Percentiles rank a stretch among this genome's conserved stretches.
Conservation (phyloP, 2,797 vertebrate species). For the Eptatretus atami region DNA sequence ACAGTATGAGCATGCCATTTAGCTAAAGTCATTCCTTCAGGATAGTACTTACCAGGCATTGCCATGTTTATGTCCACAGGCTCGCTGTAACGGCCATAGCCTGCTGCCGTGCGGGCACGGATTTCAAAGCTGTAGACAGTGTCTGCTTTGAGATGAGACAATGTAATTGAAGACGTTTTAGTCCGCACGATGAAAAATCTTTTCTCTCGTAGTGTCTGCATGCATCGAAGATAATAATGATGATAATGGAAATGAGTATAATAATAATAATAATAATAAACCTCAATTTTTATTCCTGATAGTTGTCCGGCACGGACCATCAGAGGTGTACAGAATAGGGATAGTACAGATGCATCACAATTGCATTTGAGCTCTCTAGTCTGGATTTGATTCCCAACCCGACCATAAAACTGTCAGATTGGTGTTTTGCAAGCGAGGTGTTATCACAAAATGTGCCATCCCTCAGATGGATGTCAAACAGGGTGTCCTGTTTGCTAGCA, state of each 20-base stretch:
- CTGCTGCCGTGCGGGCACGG: constrained; percentile 66
- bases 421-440: no score
- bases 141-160: constrained; percentile 62
- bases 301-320: no score
- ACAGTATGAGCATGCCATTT: no score
- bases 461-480: no score
- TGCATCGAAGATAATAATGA: background rate
- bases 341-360: no score
- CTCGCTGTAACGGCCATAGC: constrained; percentile 63
- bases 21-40: no score
- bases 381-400: no score
- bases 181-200: constrained; percentile 89
- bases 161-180: constrained; percentile 56
- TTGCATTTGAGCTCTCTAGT: no score
- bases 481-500: no score
- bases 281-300: background rate
- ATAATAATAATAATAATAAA: background rate
- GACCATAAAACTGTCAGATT: no score
- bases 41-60: constrained; percentile 45
- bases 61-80: constrained; percentile 92
- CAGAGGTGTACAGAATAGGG: no score
- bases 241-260: background rate
- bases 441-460: no score
- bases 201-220: constrained; percentile 35
- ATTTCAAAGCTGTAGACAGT: constrained; percentile 82